Conservation (phyloP, 2,888 invertebrate genomes). For the Diarsia mendica region DNA sequence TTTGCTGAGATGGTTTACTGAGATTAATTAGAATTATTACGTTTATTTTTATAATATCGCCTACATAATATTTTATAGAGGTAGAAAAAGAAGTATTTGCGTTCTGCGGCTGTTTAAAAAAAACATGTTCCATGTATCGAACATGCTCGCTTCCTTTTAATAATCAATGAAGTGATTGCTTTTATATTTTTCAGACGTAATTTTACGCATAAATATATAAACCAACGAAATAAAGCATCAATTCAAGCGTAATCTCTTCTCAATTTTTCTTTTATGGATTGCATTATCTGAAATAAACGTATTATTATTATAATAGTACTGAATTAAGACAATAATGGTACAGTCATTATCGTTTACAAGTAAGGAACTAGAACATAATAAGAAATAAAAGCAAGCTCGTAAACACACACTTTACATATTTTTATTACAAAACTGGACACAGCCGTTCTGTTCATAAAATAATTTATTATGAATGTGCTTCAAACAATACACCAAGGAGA, state of each 20-base stretch:
- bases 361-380: neutral
- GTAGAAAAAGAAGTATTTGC: too few relatives aligned
- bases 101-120: too few relatives aligned
- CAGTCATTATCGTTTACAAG: neutral
- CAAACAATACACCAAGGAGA: conserved; percentile 33
- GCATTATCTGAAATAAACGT: too few relatives aligned
- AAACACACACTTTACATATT: conserved; percentile 12
- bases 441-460: conserved; percentile 43
- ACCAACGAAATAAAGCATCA: neutral
- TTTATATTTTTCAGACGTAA: neutral
- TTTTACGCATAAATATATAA: neutral
- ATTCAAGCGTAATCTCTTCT: too few relatives aligned
- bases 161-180: neutral
- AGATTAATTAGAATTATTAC: neutral
- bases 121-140: too few relatives aligned
- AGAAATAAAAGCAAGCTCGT: neutral
- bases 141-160: neutral
- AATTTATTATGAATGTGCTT: conserved; percentile 29
- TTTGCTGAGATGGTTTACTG: neutral
- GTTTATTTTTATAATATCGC: too few relatives aligned
- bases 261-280: too few relatives aligned
- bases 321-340: neutral
- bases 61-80: too few relatives aligned
- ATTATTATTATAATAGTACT: neutral
- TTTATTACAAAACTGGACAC: conserved; percentile 35